phyloP scores from a whole-genome alignment of 37 sponge, comb jelly and placozoan genomes.

The Tethya wilhelma region DNA sequence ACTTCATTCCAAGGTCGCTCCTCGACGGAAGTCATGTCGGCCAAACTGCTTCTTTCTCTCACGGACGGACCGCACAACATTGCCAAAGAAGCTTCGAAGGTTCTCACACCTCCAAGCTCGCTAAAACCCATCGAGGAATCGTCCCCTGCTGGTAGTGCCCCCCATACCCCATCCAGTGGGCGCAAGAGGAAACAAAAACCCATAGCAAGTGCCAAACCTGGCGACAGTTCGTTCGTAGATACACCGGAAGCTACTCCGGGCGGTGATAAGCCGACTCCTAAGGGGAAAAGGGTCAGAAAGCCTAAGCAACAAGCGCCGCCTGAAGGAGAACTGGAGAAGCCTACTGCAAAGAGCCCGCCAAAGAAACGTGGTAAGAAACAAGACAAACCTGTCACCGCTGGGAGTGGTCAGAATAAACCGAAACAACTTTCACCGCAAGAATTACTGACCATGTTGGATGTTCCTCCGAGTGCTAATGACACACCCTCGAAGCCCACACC shows the following conservation, averaged over 20 bases:
- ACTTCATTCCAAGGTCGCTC: slow-evolving; percentile 19
- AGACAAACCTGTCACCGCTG: background rate
- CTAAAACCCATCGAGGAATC: background rate
- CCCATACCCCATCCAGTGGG: slow-evolving; percentile 25
- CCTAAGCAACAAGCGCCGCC: background rate
- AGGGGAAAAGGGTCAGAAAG: background rate
- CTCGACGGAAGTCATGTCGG: slow-evolving; percentile 63
- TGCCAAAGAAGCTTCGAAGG: slow-evolving; percentile 16
- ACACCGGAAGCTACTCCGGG: background rate
- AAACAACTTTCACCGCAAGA: slow-evolving; percentile 32
- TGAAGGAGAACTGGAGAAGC: background rate
- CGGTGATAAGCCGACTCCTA: background rate
- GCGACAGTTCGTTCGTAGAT: background rate
- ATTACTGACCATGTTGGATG: slow-evolving; percentile 22
- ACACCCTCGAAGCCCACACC: background rate
- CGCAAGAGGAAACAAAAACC: slow-evolving; percentile 61
- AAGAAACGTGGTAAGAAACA: background rate
- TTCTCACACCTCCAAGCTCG: background rate
- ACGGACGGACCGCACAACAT: slow-evolving; percentile 1
- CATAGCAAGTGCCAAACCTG: slow-evolving; percentile 41
- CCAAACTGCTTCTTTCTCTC: slow-evolving; percentile 54
- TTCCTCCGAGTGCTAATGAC: slow-evolving; percentile 6
- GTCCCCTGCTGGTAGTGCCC: background rate
- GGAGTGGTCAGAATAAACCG: background rate
- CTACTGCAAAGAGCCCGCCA: background rate